phyloP scores from a whole-genome alignment of 2,797 vertebrate genomes.

The Dendrocincla fuliginosa region DNA sequence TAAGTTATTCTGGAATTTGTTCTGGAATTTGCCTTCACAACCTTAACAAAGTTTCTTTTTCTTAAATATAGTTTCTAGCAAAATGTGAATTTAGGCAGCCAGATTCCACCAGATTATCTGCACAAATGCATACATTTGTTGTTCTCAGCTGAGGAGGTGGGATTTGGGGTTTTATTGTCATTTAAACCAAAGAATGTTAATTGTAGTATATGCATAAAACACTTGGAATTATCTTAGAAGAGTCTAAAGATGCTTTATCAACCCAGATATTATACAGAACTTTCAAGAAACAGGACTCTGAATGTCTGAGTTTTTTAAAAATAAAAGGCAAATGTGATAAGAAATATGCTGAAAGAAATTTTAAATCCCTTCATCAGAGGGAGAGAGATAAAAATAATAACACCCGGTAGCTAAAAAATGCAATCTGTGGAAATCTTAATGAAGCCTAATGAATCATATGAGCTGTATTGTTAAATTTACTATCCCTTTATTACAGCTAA shows the following conservation, averaged over 20 bases:
- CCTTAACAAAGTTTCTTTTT: neutral
- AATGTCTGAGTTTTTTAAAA: neutral
- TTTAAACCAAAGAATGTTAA: slow-evolving; percentile 9
- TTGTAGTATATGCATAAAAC: neutral
- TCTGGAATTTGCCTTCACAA: neutral
- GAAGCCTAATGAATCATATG: slow-evolving; percentile 36
- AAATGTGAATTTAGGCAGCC: neutral
- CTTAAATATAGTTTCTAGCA: neutral
- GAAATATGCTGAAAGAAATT: slow-evolving; percentile 5
- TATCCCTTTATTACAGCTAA: neutral
- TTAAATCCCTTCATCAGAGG: slow-evolving; percentile 17
- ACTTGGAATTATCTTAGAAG: neutral
- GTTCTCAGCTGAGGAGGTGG: neutral
- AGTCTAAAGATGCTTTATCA: neutral
- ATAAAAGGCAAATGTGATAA: neutral
- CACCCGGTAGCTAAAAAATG: neutral
- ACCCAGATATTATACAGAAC: neutral
- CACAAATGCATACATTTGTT: neutral
- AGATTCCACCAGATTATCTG: neutral
- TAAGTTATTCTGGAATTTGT: neutral
- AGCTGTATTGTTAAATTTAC: slow-evolving; percentile 15
- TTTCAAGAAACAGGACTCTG: neutral
- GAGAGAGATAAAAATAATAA: slow-evolving; percentile 34
- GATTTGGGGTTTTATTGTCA: neutral
- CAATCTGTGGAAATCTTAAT: slow-evolving; percentile 30